Conservation (phyloP, 2,888 invertebrate genomes). For the Agrypnus murinus region DNA sequence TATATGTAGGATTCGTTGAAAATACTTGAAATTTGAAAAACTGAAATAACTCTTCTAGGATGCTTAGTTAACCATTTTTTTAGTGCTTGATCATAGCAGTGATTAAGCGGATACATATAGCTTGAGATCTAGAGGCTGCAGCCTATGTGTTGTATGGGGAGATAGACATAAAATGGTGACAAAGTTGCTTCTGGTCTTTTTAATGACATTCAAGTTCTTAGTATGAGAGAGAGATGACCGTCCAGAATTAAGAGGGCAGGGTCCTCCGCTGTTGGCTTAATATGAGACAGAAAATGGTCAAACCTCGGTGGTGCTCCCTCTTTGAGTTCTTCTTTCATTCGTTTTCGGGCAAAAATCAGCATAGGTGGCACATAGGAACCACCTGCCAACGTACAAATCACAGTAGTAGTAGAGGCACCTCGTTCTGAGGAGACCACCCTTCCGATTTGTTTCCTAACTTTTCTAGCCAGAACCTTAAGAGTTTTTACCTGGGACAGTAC, state of each 20-base stretch:
- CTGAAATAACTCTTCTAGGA: background rate
- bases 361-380: no score
- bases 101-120: no score
- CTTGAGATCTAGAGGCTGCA: no score
- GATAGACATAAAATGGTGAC: no score
- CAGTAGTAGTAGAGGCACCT: constrained; percentile 57
- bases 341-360: constrained; percentile 36
- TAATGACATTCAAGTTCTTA: no score
- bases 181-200: no score
- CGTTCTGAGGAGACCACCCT: constrained; percentile 59
- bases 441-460: constrained; percentile 54
- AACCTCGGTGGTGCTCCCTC: no score
- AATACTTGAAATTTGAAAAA: background rate
- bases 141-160: no score
- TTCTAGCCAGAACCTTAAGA: constrained; percentile 51
- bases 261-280: constrained; percentile 59
- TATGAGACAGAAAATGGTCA: no score
- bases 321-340: constrained; percentile 43
- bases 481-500: constrained; percentile 47
- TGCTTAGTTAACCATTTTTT: constrained; percentile 3
- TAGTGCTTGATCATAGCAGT: no score
- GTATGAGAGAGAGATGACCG: constrained; percentile 63
- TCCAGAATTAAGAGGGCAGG: no score
- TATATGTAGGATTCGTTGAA: constrained; percentile 17
- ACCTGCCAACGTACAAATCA: constrained; percentile 44